Conservation (phyloP, 2,888 invertebrate genomes). For the Hydrotaea cyrtoneurina region DNA sequence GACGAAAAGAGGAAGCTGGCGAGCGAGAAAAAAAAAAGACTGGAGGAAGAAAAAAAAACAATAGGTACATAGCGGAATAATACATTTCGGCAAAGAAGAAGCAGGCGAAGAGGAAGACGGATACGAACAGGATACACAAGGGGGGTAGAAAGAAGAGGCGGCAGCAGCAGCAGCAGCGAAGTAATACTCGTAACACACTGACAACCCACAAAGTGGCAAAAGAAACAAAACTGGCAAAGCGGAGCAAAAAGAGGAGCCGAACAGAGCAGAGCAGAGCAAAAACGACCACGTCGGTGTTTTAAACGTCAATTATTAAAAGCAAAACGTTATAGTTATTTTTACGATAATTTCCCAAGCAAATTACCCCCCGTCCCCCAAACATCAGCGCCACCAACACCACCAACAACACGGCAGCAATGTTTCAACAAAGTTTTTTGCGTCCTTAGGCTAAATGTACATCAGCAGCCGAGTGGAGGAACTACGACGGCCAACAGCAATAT, state of each 20-base stretch:
- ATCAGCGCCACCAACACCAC: neutral
- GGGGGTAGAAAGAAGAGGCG: neutral
- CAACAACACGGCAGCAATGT: slow-evolving; percentile 28
- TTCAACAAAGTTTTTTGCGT: slow-evolving; percentile 60
- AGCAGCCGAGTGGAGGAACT: neutral
- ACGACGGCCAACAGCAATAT: neutral
- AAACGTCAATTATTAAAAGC: slow-evolving; percentile 4
- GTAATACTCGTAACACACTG: slow-evolving; percentile 39
- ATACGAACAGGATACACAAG: neutral
- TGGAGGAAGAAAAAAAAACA: slow-evolving; percentile 63
- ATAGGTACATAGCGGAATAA: slow-evolving; percentile 68
- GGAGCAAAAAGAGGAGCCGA: neutral
- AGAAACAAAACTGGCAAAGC: neutral
- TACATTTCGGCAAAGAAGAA: slow-evolving; percentile 51
- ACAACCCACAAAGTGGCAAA: neutral
- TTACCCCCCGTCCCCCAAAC: neutral
- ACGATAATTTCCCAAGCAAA: neutral
- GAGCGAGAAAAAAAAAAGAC: slow-evolving; percentile 37
- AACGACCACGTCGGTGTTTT: neutral
- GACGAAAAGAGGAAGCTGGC: neutral
- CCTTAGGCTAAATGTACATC: slow-evolving; percentile 54
- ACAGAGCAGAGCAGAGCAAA: neutral
- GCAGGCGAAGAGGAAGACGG: neutral
- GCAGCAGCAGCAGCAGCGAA: slow-evolving; percentile 11
- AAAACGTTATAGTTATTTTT: neutral